Percentiles rank a stretch among this genome's conserved stretches.
Conservation (phyloP, 2,888 invertebrate species). For the Horisme vitalbata region DNA sequence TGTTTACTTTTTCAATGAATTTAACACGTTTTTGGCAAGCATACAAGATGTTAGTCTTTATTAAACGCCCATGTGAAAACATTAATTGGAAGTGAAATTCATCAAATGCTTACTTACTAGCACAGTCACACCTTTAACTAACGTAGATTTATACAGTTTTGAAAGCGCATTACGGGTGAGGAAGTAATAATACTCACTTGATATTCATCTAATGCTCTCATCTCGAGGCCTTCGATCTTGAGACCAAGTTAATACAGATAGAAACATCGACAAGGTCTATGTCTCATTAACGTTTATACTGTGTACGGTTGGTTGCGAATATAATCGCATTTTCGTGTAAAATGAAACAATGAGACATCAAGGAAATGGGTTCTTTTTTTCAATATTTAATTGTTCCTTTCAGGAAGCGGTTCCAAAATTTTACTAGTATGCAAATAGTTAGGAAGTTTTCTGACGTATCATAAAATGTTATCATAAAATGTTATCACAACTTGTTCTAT, state of each 20-base stretch:
- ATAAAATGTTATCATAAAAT: background rate
- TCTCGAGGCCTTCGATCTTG: slow-evolving; percentile 4
- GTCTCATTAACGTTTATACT: slow-evolving; percentile 2
- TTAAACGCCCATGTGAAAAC: background rate
- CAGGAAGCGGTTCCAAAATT: background rate
- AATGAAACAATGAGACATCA: no score
- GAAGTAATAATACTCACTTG: slow-evolving; percentile 9
- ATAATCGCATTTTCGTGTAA: no score
- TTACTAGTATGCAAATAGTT: background rate
- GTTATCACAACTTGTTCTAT: slow-evolving; percentile 7
- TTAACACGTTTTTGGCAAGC: slow-evolving; percentile 20
- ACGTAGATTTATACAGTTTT: background rate
- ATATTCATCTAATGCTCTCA: slow-evolving; percentile 10
- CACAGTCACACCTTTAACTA: no score
- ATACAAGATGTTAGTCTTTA: slow-evolving; percentile 4
- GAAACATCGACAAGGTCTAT: background rate
- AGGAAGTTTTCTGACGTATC: background rate
- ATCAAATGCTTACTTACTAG: background rate
- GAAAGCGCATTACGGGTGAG: background rate
- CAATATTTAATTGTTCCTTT: no score
- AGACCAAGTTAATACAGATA: slow-evolving; percentile 7
- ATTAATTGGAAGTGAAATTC: background rate
- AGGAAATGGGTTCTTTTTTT: no score
- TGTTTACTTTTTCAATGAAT: slow-evolving; percentile 4
- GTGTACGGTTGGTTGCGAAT: no score